Evolutionary conservation across 2,797 vertebrate genomes (phyloP), one percentile per base, ranked within the genome.

Genomic region (Eremophila alpestris): DNA sequence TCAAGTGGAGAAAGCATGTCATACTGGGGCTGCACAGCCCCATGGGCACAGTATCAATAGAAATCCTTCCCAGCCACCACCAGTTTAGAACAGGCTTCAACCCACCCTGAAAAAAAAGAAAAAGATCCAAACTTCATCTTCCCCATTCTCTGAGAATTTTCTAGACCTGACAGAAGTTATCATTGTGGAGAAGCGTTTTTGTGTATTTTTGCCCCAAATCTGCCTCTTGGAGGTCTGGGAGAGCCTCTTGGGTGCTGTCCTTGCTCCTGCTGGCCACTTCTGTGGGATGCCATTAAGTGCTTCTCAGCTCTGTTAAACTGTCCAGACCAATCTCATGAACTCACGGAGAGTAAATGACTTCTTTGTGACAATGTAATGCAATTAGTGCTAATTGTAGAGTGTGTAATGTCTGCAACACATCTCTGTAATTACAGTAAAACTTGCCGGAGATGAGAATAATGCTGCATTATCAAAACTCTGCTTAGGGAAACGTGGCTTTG

Each of bases 351-450:
- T 69, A 95, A 96, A 96, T 94, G 76, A 94, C 94, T 96, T 95
- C 83, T 94, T 89, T 97, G 94, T 96, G 95, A 96, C 94, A 95
- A 95, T 95, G 83, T 96, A 96, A 96, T 94, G 90, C 93, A 96
- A 89, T 97, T 96, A 97, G 93, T 5, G 30, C 83, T 96, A 94
- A 95, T 96, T 94, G 88, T 90, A 68, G 93, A 91, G 91, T 62
- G 73, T 94, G 85, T 92, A 93, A 90, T 92, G 87, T 93, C 96
- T 97, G 94, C 91, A 93, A 89, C 84, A 74, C 83, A 80, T 96
- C 92, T 95, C 93, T 95, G 93, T 94, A 92, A 97, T 97, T 97
- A 97, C 90, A 91, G 92, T 68, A 89, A 84, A 90, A 93, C 89
- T 97, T 92, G 71, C 86, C 3, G 78, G 77, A 82, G 92, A 94